Base-by-base conservation (phyloP, 2,113 vertebrate species). In the Pterophyllum scalare region DNA sequence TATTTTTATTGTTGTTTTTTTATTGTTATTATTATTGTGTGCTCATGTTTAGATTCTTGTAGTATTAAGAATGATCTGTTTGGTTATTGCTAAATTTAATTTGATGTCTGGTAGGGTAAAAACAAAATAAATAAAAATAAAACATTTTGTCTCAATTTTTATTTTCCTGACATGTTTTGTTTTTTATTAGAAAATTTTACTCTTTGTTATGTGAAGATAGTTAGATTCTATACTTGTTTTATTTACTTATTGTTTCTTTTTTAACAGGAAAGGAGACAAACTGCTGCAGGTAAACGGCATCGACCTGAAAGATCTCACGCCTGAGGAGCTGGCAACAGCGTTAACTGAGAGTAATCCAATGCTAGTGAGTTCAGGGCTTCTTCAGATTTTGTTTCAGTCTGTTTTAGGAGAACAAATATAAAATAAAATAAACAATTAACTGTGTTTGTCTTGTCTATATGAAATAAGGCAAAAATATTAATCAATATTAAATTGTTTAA, bases 191-290 rank as follows among this genome's bases (percentile, higher is more conserved):
- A 38, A 38, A 38, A 8, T 38, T 8, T 38, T 38, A 33, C 33
- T 33, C 33, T 38, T 38, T 38, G 35, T 6, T 38, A 38, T 9
- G 8, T 38, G 35, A 38, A 38, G 35, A 10, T 38, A 9, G 7
- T 38, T 9, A 3, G 35, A 38, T 38, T 72, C 24, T 14, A 72
- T 0, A 54, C n/a, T 54, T 72, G 20, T 72, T 52, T 72, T 28
- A 28, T 52, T 52, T 13, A 52, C 59, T 60, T 62, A 28, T 40
- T 28, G 31, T 31, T 64, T 12, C 31, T 24, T 24, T 61, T 38
- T 61, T 70, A 17, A 20, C 62, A 95, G 94, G 17, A 94, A 58
- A 83, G 95, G 96, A 79, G 96, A 96, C 88, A 93, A 79, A 22
- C 77, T 96, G 38, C 15, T 92, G 81, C 88, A 89, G 80, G 78